phyloP scores from a whole-genome alignment of 2,888 invertebrate species.

The Platycheirus albimanus region DNA sequence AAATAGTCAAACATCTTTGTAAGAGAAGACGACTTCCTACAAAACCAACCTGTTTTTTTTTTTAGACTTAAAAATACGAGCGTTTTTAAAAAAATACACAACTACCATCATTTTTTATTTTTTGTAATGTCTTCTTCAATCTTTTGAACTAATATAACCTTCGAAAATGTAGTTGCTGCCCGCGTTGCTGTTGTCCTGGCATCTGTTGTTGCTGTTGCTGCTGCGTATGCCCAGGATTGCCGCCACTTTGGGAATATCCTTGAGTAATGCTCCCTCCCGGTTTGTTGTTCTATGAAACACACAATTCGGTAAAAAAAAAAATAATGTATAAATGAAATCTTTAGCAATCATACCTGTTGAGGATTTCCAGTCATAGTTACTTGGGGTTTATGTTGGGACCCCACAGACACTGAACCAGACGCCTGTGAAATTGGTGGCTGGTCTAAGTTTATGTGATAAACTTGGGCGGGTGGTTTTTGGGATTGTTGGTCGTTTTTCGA shows the following conservation, averaged over 20 bases:
- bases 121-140: background rate
- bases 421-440: conserved; percentile 80
- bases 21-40: too few species aligned
- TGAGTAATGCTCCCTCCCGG: conserved; percentile 92
- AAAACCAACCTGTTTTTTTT: too few species aligned
- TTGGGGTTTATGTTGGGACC: conserved; percentile 78
- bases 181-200: conserved; percentile 78
- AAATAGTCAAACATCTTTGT: too few species aligned
- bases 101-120: background rate
- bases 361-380: conserved; percentile 80
- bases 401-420: conserved; percentile 75
- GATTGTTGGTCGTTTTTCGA: conserved; percentile 79
- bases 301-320: background rate
- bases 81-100: background rate
- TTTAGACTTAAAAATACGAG: too few species aligned
- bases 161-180: conserved; percentile 78
- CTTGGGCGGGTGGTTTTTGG: conserved; percentile 80
- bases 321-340: background rate
- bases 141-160: conserved; percentile 75
- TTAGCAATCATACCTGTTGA: conserved; percentile 75
- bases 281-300: conserved; percentile 86
- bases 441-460: conserved; percentile 82
- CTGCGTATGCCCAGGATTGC: conserved; percentile 75
- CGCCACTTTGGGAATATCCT: conserved; percentile 91
- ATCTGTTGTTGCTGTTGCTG: conserved; percentile 79